Percentiles rank a stretch among this genome's conserved stretches.
Conservation (phyloP, 2,888 invertebrate species). For the Lacanobia wlatinum region DNA sequence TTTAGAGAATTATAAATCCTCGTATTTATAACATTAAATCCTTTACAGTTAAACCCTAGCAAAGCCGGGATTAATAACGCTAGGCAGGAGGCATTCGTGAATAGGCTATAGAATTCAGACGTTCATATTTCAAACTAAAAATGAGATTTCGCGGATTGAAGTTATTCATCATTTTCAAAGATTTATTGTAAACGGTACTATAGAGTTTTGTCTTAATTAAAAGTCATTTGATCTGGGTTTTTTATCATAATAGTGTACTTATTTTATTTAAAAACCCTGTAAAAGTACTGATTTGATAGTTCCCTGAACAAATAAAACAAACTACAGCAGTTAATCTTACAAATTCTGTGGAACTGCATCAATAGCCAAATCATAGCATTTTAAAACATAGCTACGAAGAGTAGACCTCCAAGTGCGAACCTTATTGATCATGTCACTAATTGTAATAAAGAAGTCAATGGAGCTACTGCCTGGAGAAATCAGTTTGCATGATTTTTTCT, state of each 20-base stretch:
- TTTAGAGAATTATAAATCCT: neutral
- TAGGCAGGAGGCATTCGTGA: slow-evolving; percentile 3
- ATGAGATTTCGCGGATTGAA: neutral
- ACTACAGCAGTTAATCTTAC: too few relatives aligned
- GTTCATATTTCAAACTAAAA: slow-evolving; percentile 12
- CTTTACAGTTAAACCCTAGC: neutral
- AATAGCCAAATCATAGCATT: neutral
- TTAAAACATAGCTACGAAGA: neutral
- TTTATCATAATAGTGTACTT: neutral
- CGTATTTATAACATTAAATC: neutral
- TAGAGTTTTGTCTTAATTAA: neutral
- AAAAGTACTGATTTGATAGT: neutral
- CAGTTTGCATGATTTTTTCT: too few relatives aligned
- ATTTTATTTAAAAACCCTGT: neutral
- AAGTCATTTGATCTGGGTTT: neutral
- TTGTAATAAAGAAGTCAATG: neutral
- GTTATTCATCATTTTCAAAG: neutral
- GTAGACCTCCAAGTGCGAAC: slow-evolving; percentile 10
- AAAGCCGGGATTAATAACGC: slow-evolving; percentile 11
- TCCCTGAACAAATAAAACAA: too few relatives aligned
- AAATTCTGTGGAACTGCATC: too few relatives aligned
- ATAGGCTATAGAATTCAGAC: slow-evolving; percentile 15
- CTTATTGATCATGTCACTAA: neutral
- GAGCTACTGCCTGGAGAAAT: too few relatives aligned
- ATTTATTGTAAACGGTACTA: neutral